Conservation (phyloP, 2,113 vertebrate species). For the Plecotus auritus region DNA sequence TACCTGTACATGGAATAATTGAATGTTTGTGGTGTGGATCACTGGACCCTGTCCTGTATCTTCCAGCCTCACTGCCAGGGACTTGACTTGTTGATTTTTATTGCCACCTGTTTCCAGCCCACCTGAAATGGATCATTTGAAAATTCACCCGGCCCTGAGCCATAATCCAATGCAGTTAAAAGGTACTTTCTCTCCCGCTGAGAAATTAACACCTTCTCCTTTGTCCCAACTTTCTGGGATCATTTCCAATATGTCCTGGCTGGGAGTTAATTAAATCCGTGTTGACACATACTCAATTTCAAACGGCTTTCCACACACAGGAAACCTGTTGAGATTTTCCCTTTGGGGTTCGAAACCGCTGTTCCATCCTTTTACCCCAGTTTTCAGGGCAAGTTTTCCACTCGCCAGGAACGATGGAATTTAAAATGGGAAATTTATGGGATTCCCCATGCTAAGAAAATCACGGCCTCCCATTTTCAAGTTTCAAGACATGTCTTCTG, state of each 20-base stretch:
- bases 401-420: conserved; percentile 15
- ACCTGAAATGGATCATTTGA: conserved; percentile 59
- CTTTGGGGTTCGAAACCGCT: conserved; percentile 51
- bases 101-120: conserved; percentile 50
- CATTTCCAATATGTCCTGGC: conserved; percentile 76
- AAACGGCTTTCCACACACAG: conserved; percentile 66
- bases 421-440: conserved; percentile 51
- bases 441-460: conserved; percentile 25
- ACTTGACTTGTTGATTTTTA: conserved; percentile 50
- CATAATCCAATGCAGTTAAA: conserved; percentile 70
- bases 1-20: neutral
- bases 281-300: conserved; percentile 77
- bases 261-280: conserved; percentile 78
- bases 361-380: conserved; percentile 49
- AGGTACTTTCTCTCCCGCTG: conserved; percentile 71
- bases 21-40: neutral
- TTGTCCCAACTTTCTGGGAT: conserved; percentile 78
- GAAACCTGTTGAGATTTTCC: conserved; percentile 72
- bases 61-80: neutral
- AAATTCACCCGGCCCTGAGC: conserved; percentile 39
- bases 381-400: conserved; percentile 52
- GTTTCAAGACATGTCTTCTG: conserved; percentile 72
- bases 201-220: conserved; percentile 77
- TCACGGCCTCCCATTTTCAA: conserved; percentile 59
- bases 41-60: neutral